Evolutionary conservation across 2,113 vertebrate species (phyloP).

Genomic region (Scartelaos histophorus): DNA sequence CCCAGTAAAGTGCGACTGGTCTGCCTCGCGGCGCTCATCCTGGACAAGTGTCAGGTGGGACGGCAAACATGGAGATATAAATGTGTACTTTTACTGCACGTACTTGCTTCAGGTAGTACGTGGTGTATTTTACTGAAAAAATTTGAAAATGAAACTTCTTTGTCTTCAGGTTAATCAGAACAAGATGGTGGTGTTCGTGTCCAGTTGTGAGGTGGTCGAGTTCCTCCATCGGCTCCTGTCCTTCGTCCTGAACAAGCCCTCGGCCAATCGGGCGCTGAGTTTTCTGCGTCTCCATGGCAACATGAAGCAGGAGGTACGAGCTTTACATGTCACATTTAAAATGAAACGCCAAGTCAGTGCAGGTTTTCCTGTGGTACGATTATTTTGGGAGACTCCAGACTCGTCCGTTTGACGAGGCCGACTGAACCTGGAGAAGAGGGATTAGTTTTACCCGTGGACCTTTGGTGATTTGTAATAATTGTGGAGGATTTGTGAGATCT

Average conservation of each 20-base stretch:
- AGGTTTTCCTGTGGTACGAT: no score
- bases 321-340: background rate
- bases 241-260: constrained; percentile 74
- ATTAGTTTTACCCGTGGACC: no score
- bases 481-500: no score
- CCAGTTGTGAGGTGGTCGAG: constrained; percentile 92
- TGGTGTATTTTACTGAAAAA: background rate
- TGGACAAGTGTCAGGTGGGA: constrained; percentile 87
- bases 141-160: background rate
- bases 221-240: constrained; percentile 84
- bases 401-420: no score
- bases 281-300: constrained; percentile 89
- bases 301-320: constrained; percentile 91
- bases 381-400: no score
- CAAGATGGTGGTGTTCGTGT: constrained; percentile 91
- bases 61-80: no score
- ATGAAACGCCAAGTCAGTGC: no score
- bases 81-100: no score
- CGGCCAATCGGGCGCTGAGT: constrained; percentile 46
- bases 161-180: constrained; percentile 80
- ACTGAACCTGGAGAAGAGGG: no score
- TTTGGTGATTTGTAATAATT: no score
- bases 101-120: no score
- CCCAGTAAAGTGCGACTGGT: constrained; percentile 94
- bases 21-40: constrained; percentile 88